These are phyloP conservation scores for Thamnophis sirtalis DNA, from an alignment of 2,113 vertebrate species.

Conservation along the genomic window DNA sequence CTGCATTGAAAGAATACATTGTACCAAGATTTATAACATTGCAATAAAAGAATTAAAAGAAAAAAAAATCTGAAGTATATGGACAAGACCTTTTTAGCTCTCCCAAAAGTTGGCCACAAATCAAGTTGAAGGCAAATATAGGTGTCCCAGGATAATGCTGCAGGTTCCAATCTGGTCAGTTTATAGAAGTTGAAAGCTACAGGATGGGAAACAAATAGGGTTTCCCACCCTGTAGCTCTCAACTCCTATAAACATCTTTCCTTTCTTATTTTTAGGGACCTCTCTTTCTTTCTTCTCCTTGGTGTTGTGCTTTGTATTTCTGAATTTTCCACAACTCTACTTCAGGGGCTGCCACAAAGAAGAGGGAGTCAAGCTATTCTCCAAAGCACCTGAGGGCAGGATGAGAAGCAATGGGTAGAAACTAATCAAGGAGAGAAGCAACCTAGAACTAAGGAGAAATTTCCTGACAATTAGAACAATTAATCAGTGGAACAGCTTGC, in stretches of 20 bases:
- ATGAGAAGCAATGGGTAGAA: too few species aligned
- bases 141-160: background rate
- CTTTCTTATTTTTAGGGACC: background rate
- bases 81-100: background rate
- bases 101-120: background rate
- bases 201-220: background rate
- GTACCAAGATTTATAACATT: background rate
- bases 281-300: background rate
- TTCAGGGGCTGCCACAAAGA: too few species aligned
- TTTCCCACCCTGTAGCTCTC: background rate
- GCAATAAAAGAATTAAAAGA: background rate
- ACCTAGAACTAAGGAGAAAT: too few species aligned
- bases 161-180: background rate
- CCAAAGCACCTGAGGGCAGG: too few species aligned
- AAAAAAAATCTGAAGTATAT: background rate
- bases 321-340: background rate
- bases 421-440: too few species aligned
- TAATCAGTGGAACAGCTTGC: too few species aligned
- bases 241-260: background rate
- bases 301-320: background rate
- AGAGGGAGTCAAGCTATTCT: too few species aligned
- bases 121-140: background rate
- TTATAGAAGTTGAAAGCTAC: background rate
- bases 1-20: background rate
- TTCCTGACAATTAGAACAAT: too few species aligned